Base-by-base conservation (phyloP, 2,113 vertebrate species). In the Campylorhamphus procurvoides region DNA sequence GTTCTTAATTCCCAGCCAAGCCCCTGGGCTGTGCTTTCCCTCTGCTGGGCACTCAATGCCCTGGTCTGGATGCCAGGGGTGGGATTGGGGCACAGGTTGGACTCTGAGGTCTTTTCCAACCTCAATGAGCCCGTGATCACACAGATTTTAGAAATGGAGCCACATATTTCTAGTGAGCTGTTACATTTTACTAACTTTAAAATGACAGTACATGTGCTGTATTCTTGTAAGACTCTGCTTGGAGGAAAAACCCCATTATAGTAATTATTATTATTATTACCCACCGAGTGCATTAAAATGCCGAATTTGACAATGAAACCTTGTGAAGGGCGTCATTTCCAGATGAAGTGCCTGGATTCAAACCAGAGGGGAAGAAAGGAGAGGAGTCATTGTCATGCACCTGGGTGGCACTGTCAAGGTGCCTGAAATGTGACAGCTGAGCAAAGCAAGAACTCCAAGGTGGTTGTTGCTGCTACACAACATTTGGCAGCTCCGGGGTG, bases 21-120 rank as follows among this genome's bases (percentile, higher is more conserved):
- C 40, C 40, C 68, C 59, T 49, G 80, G 63, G 71, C 53, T 93
- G 52, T 7, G 2, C 58, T 95, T 77, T 82, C 67, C 28, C 46
- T 20, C 46, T 47, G 46, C 46, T 22, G 46, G 46, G 50, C 35
- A 44, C 22, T 66, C 0, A 0, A 25, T 4, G 50, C 37, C 31
- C 11, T 59, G 56, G 20, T 64, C 39, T 64, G 40, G 29, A 9
- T 64, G 40, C 29, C 14, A 23, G 35, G 35, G 47, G 71, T 13
- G 19, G 17, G 35, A 9, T 53, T 53, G 16, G 46, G 39, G 27
- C 20, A 35, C 8, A 55, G 60, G 9, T 27, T 40, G 40, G 29
- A 8, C 17, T 47, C 0, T 14, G 71, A 60, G n/a, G 17, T 49
- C 29, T 69, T 49, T 33, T 35, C 40, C 49, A 69, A 15, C 35